Base-by-base conservation (phyloP, 2,888 invertebrate genomes). In the Trissolcus japonicus region DNA sequence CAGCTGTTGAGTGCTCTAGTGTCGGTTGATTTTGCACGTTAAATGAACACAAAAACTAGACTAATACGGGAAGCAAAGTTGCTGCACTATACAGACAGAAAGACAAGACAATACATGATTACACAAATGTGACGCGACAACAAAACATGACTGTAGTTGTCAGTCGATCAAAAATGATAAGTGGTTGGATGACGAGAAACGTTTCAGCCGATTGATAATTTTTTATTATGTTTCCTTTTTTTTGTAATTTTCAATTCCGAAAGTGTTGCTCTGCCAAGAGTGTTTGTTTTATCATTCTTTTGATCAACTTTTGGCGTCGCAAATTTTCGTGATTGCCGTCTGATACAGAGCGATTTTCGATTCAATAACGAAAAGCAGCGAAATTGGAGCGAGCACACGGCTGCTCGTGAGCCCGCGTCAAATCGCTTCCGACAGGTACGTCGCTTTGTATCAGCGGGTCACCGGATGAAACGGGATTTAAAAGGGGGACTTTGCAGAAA, bases 61-160 rank as follows among this genome's bases (percentile, higher is more conserved):
- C 76, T 79, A 78, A 81, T 76, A 80, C 78, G 72, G 68, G 67
- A 79, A 79, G 81, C 78, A 81, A 81, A 80, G 80, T 81, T 82
- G 82, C 85, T 84, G 83, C 81, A 85, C 85, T 87, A 87, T 84
- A 82, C 68, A 85, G 86, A 85, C 86, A 86, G 85, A 84, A 84
- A 86, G 87, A 89, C 87, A 89, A 88, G 87, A 88, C 88, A 88
- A 84, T 85, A 88, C 86, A 85, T 82, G 86, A 84, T 84, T 76
- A 87, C 86, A 86, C 87, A 86, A 86, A 88, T 86, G 85, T 86
- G 88, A 88, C 88, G 85, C 85, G 87, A 88, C 86, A 85, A 88
- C 88, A 89, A 87, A 87, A 86, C 88, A 89, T 88, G 87, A 83
- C 86, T 35, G 35, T 83, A 85, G 56, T 74, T 71, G 71, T 74